Evolutionary conservation across 2,797 vertebrate genomes (phyloP).

Genomic region (Decapterus maruadsi): DNA sequence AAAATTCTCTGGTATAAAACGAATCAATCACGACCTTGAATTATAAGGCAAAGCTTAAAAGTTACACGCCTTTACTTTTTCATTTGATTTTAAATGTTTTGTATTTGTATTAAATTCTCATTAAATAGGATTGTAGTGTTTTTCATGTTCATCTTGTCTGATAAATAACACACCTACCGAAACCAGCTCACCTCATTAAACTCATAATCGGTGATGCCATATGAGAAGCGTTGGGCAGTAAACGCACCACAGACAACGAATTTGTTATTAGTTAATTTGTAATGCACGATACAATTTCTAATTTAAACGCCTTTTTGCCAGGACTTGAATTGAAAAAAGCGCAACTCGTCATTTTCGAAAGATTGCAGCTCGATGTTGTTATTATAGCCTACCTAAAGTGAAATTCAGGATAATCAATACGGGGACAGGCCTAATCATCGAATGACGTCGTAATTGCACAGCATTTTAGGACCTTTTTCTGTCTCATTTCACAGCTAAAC

Average conservation of each 20-base stretch:
- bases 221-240: not conserved
- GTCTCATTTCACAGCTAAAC: not conserved
- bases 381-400: not conserved
- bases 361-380: not conserved
- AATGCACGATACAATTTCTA: not conserved
- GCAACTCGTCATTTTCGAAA: not conserved
- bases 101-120: no score
- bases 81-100: not conserved
- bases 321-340: not conserved
- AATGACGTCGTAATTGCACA: not conserved
- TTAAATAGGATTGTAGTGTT: not conserved
- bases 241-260: not conserved
- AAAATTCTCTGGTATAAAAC: not conserved
- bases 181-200: not conserved
- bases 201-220: not conserved
- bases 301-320: not conserved
- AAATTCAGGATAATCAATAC: not conserved
- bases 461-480: not conserved
- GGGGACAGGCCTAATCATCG: no score
- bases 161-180: not conserved
- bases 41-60: not conserved
- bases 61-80: not conserved
- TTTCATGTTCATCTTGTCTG: not conserved
- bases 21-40: not conserved
- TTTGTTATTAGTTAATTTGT: not conserved